These are phyloP conservation scores for Tinea pellionella DNA, from an alignment of 2,888 invertebrate genomes.

Conservation along the genomic window DNA sequence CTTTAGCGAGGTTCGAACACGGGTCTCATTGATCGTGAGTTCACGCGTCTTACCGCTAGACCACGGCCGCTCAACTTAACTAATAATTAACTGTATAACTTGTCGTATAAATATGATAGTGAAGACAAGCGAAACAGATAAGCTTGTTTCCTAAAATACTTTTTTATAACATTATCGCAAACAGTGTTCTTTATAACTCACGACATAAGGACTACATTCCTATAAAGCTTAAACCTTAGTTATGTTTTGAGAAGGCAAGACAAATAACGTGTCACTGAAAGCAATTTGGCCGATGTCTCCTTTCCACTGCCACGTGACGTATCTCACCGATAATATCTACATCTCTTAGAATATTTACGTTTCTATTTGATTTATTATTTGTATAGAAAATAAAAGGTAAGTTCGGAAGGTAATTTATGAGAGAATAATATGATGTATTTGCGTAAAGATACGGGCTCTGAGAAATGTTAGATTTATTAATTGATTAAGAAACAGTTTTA, in stretches of 20 bases:
- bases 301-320: not conserved
- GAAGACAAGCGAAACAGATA: not conserved
- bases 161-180: not conserved
- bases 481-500: too few species aligned
- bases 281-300: constrained; percentile 1
- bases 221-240: not conserved
- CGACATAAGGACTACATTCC: not conserved
- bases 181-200: not conserved
- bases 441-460: too few species aligned
- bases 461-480: too few species aligned
- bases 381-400: not conserved
- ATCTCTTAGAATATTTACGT: constrained; percentile 9
- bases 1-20: too few species aligned
- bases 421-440: too few species aligned
- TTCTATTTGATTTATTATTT: not conserved
- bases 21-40: too few species aligned
- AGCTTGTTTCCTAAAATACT: not conserved
- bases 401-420: not conserved
- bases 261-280: constrained; percentile 6
- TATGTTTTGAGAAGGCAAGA: constrained; percentile 9
- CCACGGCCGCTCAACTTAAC: too few species aligned
- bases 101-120: not conserved
- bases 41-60: too few species aligned
- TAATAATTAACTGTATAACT: too few species aligned
- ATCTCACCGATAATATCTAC: not conserved